Evolutionary conservation across 2,113 vertebrate species (phyloP).

Genomic region (Climacteris rufus): DNA sequence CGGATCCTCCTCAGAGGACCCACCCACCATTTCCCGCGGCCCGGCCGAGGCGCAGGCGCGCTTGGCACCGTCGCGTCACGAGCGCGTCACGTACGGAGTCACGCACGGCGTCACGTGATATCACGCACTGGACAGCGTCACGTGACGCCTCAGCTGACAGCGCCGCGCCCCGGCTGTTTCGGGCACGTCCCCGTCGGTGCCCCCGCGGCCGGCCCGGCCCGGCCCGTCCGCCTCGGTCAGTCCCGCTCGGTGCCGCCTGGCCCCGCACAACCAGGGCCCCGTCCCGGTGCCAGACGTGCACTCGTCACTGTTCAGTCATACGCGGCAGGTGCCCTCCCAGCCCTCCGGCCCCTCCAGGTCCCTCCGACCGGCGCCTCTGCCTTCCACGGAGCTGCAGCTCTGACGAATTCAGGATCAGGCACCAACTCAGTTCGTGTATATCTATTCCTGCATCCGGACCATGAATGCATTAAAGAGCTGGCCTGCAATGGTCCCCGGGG

Average conservation of each 20-base stretch:
- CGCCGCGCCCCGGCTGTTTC: too few species aligned
- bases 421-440: accelerated
- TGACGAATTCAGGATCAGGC: neutral
- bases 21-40: too few species aligned
- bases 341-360: neutral
- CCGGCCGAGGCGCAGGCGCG: neutral
- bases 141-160: too few species aligned
- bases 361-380: neutral
- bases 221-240: too few species aligned
- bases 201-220: too few species aligned
- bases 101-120: neutral
- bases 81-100: neutral
- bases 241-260: too few species aligned
- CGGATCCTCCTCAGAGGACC: too few species aligned
- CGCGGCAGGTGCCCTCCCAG: neutral
- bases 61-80: neutral
- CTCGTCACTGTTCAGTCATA: neutral
- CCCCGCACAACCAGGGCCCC: neutral
- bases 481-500: neutral
- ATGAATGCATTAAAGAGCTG: neutral
- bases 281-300: neutral
- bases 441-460: neutral
- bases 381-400: too few species aligned
- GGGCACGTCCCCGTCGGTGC: too few species aligned
- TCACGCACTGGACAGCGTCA: neutral